Evolutionary conservation across 1,140 invertebrate genomes (phyloP), one percentile per base, ranked within the genome.

Genomic region (Caenorhabditis brenneri): DNA sequence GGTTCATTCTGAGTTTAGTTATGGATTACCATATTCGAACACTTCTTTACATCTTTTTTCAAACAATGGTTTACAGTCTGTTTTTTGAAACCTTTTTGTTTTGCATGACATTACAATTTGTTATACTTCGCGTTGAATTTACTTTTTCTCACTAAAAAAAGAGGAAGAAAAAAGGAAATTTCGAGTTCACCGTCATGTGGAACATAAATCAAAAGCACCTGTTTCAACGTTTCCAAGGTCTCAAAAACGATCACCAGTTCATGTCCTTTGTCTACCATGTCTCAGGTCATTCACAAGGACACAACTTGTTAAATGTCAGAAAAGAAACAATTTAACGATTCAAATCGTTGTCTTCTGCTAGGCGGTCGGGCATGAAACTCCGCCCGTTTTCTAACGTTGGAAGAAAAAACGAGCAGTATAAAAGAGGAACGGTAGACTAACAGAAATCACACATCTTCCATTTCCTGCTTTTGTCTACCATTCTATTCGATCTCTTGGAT

Each of bases 201-300:
- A 74, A 42, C 36, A 74, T 74, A 33, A 42, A 74, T 74, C 36
- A 46, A 46, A 65, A 12, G 53, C n/a, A 6, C 29, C 22, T 74
- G 36, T 42, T 74, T 42, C 36, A 39, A 10, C 9, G 36, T 74
- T 74, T 74, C n/a, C 65, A 74, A 74, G 65, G 65, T 42, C 65
- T 74, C 65, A 31, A 74, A n/a, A 65, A 65, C 58, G 58, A 36
- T 65, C 58, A 36, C 31, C 29, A 36, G 16, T 65, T 33, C 58
- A 7, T 36, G 9, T 15, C 58, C 24, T 27, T 58, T 58, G n/a
- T 4, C 22, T 36, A 3, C 12, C 36, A 15, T 33, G 58, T 65
- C n/a, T 74, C n/a, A 24, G 36, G 36, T 74, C 36, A 74, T n/a
- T 74, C 36, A 74, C 65, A 74, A 74, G 65, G 65, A 74, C 65